These are phyloP conservation scores for Drosophila sordidula DNA, from an alignment of 2,888 invertebrate genomes.

Conservation along the genomic window DNA sequence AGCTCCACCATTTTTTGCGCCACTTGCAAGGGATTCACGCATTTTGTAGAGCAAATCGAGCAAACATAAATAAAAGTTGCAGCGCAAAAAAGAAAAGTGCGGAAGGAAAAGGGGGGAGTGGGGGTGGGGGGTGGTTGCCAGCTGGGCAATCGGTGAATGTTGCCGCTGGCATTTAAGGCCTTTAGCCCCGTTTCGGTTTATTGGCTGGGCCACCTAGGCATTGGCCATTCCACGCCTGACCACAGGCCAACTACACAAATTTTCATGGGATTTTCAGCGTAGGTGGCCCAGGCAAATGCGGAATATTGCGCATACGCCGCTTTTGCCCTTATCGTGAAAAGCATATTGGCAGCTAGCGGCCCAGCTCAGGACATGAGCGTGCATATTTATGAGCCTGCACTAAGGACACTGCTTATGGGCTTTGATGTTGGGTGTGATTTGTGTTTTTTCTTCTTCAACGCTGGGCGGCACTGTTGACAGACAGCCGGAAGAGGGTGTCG, in stretches of 20 bases:
- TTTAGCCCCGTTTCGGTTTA: constrained; percentile 57
- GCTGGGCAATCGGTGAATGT: constrained; percentile 19
- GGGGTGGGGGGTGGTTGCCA: too few species aligned
- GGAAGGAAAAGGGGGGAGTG: neutral
- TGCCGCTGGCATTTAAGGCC: constrained; percentile 50
- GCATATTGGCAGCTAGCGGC: constrained; percentile 31
- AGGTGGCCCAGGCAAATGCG: constrained; percentile 32
- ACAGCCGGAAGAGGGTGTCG: neutral
- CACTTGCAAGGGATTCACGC: constrained; percentile 32
- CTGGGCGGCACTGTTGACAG: constrained; percentile 39
- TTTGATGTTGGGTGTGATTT: constrained; percentile 54
- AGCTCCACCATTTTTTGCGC: constrained; percentile 11
- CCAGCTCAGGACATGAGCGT: constrained; percentile 48
- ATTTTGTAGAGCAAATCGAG: constrained; percentile 56
- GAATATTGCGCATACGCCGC: constrained; percentile 63
- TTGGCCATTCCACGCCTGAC: constrained; percentile 17
- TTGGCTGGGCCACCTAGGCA: constrained; percentile 35
- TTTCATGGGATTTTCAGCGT: constrained; percentile 37
- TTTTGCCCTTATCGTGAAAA: constrained; percentile 52
- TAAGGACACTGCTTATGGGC: constrained; percentile 56
- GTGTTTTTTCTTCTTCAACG: constrained; percentile 20
- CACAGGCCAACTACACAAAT: constrained; percentile 20
- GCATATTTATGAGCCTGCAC: constrained; percentile 70
- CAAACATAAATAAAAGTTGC: constrained; percentile 61
- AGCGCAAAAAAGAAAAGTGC: constrained; percentile 10